Percentiles rank a stretch among this genome's conserved stretches.
These are phyloP conservation scores for Cichladusa arquata DNA, from an alignment of 2,113 vertebrate genomes.

Conservation along the genomic window DNA sequence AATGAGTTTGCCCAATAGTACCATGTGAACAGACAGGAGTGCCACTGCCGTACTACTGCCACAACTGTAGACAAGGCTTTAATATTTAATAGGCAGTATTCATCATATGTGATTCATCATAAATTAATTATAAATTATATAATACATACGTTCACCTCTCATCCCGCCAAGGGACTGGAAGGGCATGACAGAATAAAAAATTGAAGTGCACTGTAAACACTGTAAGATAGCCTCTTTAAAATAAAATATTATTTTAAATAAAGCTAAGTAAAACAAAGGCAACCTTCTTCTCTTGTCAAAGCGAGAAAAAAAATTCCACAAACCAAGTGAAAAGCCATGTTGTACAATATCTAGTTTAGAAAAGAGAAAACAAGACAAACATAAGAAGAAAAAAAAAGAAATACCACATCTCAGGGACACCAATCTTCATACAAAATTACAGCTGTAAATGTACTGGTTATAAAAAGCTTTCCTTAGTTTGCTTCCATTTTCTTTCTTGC, in stretches of 20 bases:
- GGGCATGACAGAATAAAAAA: slow-evolving; percentile 36
- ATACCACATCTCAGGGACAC: neutral
- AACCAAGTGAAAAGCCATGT: neutral
- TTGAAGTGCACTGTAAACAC: slow-evolving; percentile 17
- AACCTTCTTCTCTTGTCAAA: neutral
- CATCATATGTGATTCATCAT: slow-evolving; percentile 27
- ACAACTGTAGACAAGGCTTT: neutral
- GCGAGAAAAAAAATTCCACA: neutral
- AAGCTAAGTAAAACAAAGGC: neutral
- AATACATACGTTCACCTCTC: slow-evolving; percentile 23
- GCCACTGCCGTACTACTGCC: neutral
- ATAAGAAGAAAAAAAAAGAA: neutral
- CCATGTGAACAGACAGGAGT: neutral
- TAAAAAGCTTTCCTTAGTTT: neutral
- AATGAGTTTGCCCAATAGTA: neutral
- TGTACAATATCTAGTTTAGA: neutral
- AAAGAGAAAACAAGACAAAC: neutral
- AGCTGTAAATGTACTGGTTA: neutral
- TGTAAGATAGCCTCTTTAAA: slow-evolving; percentile 10
- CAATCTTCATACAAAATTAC: neutral
- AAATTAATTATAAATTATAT: slow-evolving; percentile 61
- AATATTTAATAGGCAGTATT: slow-evolving; percentile 49
- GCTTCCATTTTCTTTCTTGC: neutral
- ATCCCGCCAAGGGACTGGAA: neutral
- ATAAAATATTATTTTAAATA: slow-evolving; percentile 23